These are phyloP conservation scores for Telmatherina bonti DNA, from an alignment of 2,797 vertebrate species.

Conservation along the genomic window DNA sequence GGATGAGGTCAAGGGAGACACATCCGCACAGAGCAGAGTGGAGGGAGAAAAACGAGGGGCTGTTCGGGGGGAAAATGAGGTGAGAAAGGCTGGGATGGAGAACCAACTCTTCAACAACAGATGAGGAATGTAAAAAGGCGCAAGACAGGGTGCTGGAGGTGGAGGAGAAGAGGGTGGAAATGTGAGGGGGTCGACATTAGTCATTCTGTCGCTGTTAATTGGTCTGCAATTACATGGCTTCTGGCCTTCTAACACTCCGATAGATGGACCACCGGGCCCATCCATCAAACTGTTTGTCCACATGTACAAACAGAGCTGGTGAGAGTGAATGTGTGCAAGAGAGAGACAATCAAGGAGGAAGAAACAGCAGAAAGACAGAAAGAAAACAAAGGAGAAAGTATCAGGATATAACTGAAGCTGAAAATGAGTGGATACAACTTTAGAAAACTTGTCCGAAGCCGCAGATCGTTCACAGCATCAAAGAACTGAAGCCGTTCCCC, in stretches of 20 bases:
- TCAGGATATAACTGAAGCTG: neutral
- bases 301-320: neutral
- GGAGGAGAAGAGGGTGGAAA: conserved; percentile 27
- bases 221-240: conserved; percentile 52
- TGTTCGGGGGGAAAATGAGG: neutral
- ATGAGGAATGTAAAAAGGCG: conserved; percentile 20
- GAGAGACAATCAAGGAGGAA: neutral
- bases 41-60: neutral
- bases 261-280: conserved; percentile 31
- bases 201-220: conserved; percentile 59
- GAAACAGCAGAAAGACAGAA: conserved; percentile 3
- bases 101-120: neutral
- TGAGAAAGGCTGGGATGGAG: neutral
- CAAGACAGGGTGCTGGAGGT: conserved; percentile 16
- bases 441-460: neutral
- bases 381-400: neutral
- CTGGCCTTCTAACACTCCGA: conserved; percentile 35
- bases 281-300: conserved; percentile 37
- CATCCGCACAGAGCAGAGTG: conserved; percentile 4
- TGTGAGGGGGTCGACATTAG: conserved; percentile 41
- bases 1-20: conserved; percentile 38
- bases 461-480: too few relatives aligned
- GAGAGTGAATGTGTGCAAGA: neutral
- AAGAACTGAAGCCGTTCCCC: too few relatives aligned
- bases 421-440: neutral